Evolutionary conservation across 1,140 invertebrate genomes (phyloP).

Genomic region (Drosophila nasuta): DNA sequence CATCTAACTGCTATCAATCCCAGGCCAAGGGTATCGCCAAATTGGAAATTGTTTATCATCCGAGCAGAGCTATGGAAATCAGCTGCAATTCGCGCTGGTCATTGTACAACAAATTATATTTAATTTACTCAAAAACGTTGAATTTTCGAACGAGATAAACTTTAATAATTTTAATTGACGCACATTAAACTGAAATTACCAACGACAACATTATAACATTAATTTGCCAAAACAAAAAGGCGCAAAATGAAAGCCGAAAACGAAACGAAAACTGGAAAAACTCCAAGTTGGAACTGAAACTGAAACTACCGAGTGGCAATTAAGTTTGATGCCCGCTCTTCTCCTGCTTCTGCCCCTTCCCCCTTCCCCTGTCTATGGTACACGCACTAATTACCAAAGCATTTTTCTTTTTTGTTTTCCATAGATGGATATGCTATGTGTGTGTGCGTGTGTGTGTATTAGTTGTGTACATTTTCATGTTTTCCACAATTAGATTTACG

Average conservation of each 20-base stretch:
- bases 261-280: constrained; percentile 29
- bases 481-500: constrained; percentile 80
- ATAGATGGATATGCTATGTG: constrained; percentile 7
- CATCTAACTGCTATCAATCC: background rate
- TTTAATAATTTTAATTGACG: constrained; percentile 80
- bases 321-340: constrained; percentile 39
- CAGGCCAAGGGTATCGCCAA: constrained; percentile 2
- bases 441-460: constrained; percentile 7
- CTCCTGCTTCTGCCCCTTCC: too few species aligned
- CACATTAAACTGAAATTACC: constrained; percentile 77
- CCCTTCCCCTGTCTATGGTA: constrained; percentile 24
- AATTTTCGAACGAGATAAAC: constrained; percentile 58
- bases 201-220: constrained; percentile 42
- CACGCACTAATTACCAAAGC: constrained; percentile 80
- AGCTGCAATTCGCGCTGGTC: constrained; percentile 35
- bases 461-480: constrained; percentile 41
- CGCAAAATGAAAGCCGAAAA: constrained; percentile 65
- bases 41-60: constrained; percentile 10
- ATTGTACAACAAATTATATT: constrained; percentile 65
- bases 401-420: constrained; percentile 50
- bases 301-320: constrained; percentile 42
- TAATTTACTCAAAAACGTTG: constrained; percentile 61
- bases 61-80: constrained; percentile 18
- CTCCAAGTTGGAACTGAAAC: constrained; percentile 3
- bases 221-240: constrained; percentile 65